A percentile compares a stretch with the other conserved stretches of the same genome.
Evolutionary conservation across 2,113 vertebrate genomes (phyloP).

Genomic region (Syngnathoides biaculeatus): DNA sequence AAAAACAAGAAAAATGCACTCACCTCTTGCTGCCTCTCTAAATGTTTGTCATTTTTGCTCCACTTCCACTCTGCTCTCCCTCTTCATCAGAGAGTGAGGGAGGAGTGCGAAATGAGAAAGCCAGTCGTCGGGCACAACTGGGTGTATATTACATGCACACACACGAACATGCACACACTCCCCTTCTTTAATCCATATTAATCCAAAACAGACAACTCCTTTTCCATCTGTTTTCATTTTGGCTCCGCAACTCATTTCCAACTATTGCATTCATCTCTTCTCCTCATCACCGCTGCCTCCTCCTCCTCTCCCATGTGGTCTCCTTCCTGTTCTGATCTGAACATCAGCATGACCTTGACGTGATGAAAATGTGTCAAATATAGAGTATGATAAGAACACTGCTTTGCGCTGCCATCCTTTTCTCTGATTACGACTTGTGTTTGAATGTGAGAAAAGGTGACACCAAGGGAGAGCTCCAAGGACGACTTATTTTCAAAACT

Average conservation of each 20-base stretch:
- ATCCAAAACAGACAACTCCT: slow-evolving; percentile 58
- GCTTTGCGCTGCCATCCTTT: neutral
- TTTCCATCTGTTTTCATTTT: slow-evolving; percentile 70
- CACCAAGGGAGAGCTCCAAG: slow-evolving; percentile 3
- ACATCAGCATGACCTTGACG: slow-evolving; percentile 26
- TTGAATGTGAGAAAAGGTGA: slow-evolving; percentile 1
- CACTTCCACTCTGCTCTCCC: slow-evolving; percentile 5
- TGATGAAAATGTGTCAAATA: slow-evolving; percentile 5
- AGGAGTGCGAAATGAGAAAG: slow-evolving; percentile 12
- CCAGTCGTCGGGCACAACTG: neutral
- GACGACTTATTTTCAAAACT: slow-evolving; percentile 1
- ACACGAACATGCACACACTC: slow-evolving; percentile 16
- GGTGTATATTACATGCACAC: slow-evolving; percentile 23
- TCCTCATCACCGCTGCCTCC: neutral
- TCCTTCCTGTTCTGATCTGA: neutral
- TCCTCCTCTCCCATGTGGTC: slow-evolving; percentile 5
- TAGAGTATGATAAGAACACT: neutral
- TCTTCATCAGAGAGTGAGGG: slow-evolving; percentile 24
- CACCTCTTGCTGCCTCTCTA: slow-evolving; percentile 38
- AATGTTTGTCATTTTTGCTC: slow-evolving; percentile 18
- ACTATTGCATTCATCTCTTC: slow-evolving; percentile 25
- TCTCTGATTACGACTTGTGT: neutral
- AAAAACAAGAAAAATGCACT: slow-evolving; percentile 22
- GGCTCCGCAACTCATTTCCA: slow-evolving; percentile 44
- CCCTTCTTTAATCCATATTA: slow-evolving; percentile 65